Evolutionary conservation across 2,797 vertebrate species (phyloP), one percentile per base, ranked within the genome.

Genomic region (Bufotes viridis): DNA sequence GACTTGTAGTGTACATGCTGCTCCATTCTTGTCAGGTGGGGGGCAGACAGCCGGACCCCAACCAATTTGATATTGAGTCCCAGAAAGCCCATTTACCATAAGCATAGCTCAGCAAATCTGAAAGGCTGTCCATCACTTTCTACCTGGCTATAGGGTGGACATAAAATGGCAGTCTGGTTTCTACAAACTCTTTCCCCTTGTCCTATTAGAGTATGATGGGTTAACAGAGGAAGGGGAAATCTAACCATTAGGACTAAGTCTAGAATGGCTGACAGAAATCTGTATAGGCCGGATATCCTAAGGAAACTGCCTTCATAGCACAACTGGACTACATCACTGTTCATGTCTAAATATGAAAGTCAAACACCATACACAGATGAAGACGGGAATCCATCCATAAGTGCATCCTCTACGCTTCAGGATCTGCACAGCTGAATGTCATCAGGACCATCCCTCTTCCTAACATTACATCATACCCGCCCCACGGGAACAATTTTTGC

Each of bases 391-490:
- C 8, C 4, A 55, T 42, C 81, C 60, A 70, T 22, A 58, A 69
- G 58, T 78, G 81, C 87, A 84, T 84, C 75, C 70, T 60, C 51
- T 69, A 53, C 24, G 1, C 82, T 84, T 49, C 24, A 65, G 72
- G 24, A 85, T 76, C 60, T 78, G 67, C 82, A 86, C 84, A 86
- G 88, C 84, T 89, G 79, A 82, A 89, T 78, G 60, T 86, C 88
- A 82, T 86, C 84, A 89, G 58, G 20, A 24, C 49, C 85, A 74
- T 78, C 87, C 61, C 78, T 85, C 67, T 81, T 85, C 78, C 76
- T 80, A 22, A 12, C 51, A 82, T 89, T 86, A 86, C 88, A 79
- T 86, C 88, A 89, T 69, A 29, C 57, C 7, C 14, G 13, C 84
- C 84, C 83, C 83, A 20, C 20, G 67, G 79, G 84, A 78, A 34